phyloP scores from a whole-genome alignment of 2,797 vertebrate genomes.

The Forpus xanthops region DNA sequence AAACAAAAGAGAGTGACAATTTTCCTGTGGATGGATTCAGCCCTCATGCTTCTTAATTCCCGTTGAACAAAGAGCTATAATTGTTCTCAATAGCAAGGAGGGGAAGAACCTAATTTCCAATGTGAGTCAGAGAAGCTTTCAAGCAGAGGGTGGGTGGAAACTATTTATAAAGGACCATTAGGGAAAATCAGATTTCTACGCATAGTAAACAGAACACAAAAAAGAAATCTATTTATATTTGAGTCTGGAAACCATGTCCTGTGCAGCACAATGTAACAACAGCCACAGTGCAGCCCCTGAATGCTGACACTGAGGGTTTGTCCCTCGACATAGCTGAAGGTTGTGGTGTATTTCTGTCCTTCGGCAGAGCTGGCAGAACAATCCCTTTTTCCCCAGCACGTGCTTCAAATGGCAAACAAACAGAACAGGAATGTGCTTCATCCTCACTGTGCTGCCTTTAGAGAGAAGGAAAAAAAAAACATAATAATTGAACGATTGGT shows the following conservation, averaged over 20 bases:
- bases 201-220: constrained; percentile 48
- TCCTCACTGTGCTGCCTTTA: neutral
- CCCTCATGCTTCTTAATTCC: constrained; percentile 69
- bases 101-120: constrained; percentile 68
- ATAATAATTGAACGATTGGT: neutral
- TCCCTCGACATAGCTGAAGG: neutral
- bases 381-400: neutral
- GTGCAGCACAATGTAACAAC: neutral
- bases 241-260: constrained; percentile 39
- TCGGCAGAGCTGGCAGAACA: neutral
- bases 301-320: neutral
- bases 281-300: neutral
- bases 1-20: constrained; percentile 69
- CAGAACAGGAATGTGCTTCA: neutral
- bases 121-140: constrained; percentile 68
- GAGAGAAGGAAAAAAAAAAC: neutral
- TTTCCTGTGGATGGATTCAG: constrained; percentile 67
- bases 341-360: neutral
- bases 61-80: constrained; percentile 67
- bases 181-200: constrained; percentile 59
- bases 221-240: constrained; percentile 45
- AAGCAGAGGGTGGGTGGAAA: constrained; percentile 65
- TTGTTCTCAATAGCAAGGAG: constrained; percentile 68
- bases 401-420: neutral
- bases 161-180: constrained; percentile 65